Conservation (phyloP, 2,797 vertebrate species). For the Karalla daura region DNA sequence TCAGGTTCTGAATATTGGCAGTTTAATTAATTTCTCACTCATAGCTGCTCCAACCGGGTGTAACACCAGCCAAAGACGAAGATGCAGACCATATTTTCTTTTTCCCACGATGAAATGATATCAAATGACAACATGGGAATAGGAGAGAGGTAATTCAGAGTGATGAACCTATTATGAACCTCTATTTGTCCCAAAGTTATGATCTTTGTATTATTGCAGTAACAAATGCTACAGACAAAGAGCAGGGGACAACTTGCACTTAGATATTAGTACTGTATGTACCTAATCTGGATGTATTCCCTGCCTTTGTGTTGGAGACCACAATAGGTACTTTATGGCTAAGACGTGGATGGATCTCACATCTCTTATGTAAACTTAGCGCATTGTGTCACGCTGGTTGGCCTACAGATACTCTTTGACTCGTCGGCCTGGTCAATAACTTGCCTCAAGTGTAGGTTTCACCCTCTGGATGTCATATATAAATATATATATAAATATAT, state of each 20-base stretch:
- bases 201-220: too few species aligned
- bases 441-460: background rate
- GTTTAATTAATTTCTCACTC: conserved; percentile 49
- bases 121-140: background rate
- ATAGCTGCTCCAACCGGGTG: conserved; percentile 38
- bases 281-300: too few species aligned
- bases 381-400: too few species aligned
- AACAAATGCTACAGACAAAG: too few species aligned
- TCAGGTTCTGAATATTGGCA: conserved; percentile 33
- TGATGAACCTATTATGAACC: background rate
- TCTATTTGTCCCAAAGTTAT: too few species aligned
- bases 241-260: too few species aligned
- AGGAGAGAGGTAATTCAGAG: background rate
- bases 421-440: conserved; percentile 1
- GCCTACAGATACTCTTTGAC: background rate
- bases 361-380: too few species aligned
- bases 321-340: too few species aligned
- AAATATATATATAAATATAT: conserved; percentile 23
- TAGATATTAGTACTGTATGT: too few species aligned
- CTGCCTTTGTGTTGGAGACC: too few species aligned
- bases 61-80: conserved; percentile 1
- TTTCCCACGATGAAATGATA: background rate
- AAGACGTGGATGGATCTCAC: too few species aligned
- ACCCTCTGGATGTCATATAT: conserved; percentile 6
- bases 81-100: too few species aligned